phyloP scores from a whole-genome alignment of 2,113 vertebrate species.

The Chamaea fasciata region DNA sequence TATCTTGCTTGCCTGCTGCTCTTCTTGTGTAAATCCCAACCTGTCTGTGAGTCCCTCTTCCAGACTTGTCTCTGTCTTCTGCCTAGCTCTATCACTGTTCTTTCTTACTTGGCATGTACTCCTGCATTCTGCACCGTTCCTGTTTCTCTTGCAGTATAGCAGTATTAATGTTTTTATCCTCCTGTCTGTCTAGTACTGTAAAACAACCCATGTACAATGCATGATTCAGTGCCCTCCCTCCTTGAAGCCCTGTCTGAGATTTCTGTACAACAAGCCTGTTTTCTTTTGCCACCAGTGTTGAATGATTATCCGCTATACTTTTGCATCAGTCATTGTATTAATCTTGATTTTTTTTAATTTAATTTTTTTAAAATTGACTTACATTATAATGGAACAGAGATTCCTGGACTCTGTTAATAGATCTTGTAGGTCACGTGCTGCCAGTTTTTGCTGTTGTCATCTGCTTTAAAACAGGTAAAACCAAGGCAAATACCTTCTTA shows the following conservation, averaged over 20 bases:
- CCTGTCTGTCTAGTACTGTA: neutral
- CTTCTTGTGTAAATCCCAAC: neutral
- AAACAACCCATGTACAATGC: neutral
- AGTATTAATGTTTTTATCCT: neutral
- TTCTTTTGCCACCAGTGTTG: neutral
- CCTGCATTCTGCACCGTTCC: neutral
- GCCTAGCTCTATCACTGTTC: neutral
- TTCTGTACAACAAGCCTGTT: neutral
- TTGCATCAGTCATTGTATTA: neutral
- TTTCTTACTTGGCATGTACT: neutral
- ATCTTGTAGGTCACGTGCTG: neutral
- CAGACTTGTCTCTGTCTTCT: neutral
- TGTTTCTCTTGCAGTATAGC: neutral
- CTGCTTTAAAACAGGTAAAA: neutral
- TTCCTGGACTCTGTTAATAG: neutral
- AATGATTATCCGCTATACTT: neutral
- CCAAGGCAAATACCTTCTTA: neutral
- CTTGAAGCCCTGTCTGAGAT: neutral
- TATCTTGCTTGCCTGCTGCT: neutral
- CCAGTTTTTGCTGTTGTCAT: neutral
- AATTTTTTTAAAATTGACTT: neutral
- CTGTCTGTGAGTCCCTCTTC: neutral
- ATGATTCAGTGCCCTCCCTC: neutral
- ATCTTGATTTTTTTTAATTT: neutral
- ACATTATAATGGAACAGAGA: neutral